phyloP scores from a whole-genome alignment of 1,140 invertebrate genomes.

The Drosophila neocordata region DNA sequence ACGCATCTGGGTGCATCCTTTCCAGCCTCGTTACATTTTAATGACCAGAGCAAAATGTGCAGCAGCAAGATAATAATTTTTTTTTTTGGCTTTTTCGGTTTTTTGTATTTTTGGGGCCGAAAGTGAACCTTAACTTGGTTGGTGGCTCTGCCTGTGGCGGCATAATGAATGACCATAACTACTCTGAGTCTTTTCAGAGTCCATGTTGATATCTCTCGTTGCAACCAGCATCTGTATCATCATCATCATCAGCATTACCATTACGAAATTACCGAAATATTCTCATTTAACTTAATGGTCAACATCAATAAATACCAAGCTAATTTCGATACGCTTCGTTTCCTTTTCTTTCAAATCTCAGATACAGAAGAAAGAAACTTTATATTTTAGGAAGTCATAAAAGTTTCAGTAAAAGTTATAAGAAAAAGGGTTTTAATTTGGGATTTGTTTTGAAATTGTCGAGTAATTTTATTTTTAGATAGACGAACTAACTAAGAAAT shows the following conservation, averaged over 20 bases:
- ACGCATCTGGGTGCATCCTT: slow-evolving; percentile 31
- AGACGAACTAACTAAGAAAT: too few relatives aligned
- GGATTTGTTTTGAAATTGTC: too few relatives aligned
- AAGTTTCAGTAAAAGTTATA: too few relatives aligned
- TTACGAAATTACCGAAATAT: slow-evolving; percentile 31
- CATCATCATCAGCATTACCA: slow-evolving; percentile 49
- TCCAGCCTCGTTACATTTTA: slow-evolving; percentile 42
- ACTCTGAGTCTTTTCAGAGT: neutral
- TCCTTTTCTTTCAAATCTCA: neutral
- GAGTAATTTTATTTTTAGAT: too few relatives aligned
- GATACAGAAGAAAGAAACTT: too few relatives aligned
- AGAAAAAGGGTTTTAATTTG: too few relatives aligned
- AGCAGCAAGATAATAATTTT: slow-evolving; percentile 19
- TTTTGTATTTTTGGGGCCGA: slow-evolving; percentile 11
- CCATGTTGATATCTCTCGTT: neutral
- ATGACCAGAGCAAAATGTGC: slow-evolving; percentile 63
- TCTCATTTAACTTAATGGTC: slow-evolving; percentile 36
- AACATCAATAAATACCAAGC: slow-evolving; percentile 5
- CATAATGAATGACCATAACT: slow-evolving; percentile 26
- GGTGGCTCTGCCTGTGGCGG: slow-evolving; percentile 14
- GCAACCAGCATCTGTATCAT: slow-evolving; percentile 22
- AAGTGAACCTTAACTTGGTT: slow-evolving; percentile 6
- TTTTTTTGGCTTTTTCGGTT: slow-evolving; percentile 33
- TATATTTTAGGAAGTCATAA: too few relatives aligned
- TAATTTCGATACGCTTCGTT: slow-evolving; percentile 27